phyloP scores from a whole-genome alignment of 1,140 invertebrate species.

The Drosophila asahinai region DNA sequence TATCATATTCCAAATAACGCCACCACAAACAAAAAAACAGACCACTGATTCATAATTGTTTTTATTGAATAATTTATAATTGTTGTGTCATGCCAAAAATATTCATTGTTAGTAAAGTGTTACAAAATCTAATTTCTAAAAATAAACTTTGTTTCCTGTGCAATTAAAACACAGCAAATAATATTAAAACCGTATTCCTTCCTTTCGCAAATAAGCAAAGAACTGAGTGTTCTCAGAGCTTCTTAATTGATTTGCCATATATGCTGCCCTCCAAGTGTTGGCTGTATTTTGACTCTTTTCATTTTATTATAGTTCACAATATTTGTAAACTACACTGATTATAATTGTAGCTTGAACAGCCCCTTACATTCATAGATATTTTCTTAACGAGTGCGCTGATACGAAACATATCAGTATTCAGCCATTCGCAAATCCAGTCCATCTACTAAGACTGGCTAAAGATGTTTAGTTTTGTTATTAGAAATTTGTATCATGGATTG shows the following conservation, averaged over 20 bases:
- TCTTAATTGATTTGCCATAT: constrained; percentile 11
- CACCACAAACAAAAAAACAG: constrained; percentile 58
- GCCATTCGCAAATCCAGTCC: constrained; percentile 17
- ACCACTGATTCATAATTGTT: constrained; percentile 76
- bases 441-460: constrained; percentile 20
- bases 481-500: constrained; percentile 26
- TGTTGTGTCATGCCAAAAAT: constrained; percentile 84
- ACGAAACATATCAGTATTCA: constrained; percentile 6
- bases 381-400: neutral
- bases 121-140: constrained; percentile 72
- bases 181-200: constrained; percentile 6
- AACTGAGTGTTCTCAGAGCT: constrained; percentile 15
- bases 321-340: constrained; percentile 25
- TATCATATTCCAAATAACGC: constrained; percentile 31
- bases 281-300: constrained; percentile 35
- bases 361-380: constrained; percentile 21
- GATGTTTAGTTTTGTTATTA: constrained; percentile 34
- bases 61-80: constrained; percentile 82
- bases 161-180: constrained; percentile 1
- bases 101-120: constrained; percentile 82
- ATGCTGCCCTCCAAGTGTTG: constrained; percentile 16
- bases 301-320: constrained; percentile 11
- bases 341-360: constrained; percentile 23
- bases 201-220: constrained; percentile 13
- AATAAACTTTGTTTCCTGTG: constrained; percentile 48